Conservation (phyloP, 1,140 invertebrate species). For the Diuraphis noxia region DNA sequence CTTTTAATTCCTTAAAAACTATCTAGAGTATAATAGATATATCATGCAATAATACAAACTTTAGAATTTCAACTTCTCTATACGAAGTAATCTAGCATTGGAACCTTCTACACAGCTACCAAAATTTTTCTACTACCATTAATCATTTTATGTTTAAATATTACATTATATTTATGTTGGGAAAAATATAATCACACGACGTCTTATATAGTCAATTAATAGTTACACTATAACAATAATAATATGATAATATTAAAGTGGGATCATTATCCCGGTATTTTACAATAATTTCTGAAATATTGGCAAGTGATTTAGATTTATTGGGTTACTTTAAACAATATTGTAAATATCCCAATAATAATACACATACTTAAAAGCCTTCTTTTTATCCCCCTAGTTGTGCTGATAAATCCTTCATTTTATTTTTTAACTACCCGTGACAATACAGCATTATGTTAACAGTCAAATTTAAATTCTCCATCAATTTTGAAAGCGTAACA, state of each 20-base stretch:
- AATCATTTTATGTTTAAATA: too few species aligned
- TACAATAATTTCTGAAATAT: not conserved
- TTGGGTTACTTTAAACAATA: not conserved
- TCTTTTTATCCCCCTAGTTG: not conserved
- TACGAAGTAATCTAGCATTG: too few species aligned
- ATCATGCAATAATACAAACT: too few species aligned
- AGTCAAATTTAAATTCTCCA: not conserved
- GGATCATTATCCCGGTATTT: not conserved
- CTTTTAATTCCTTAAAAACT: not conserved
- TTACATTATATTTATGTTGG: too few species aligned
- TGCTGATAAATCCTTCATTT: not conserved
- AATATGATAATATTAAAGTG: not conserved
- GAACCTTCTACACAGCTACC: not conserved
- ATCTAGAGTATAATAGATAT: not conserved
- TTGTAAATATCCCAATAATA: not conserved
- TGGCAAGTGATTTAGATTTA: not conserved
- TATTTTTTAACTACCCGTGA: not conserved
- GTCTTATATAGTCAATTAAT: not conserved
- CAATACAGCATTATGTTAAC: not conserved
- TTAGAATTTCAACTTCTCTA: not conserved
- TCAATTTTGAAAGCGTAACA: not conserved
- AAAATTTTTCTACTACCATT: not conserved
- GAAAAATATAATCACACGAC: not conserved
- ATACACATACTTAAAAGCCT: too few species aligned
- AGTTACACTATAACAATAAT: not conserved